Evolutionary conservation across 2,797 vertebrate genomes (phyloP), one percentile per base, ranked within the genome.

Genomic region (Gymnocypris eckloni): DNA sequence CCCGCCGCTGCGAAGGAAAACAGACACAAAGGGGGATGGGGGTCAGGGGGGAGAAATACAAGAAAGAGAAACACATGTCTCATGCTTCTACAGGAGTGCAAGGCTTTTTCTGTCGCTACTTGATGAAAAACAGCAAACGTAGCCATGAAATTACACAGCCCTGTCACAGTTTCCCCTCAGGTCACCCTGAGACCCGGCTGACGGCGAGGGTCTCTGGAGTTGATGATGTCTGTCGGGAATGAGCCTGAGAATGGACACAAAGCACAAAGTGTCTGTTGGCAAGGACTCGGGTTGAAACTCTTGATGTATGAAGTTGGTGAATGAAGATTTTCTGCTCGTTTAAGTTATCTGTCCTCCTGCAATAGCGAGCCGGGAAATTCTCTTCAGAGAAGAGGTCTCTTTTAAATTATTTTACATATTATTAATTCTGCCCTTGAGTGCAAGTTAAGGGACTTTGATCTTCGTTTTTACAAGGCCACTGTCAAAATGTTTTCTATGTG

Each of bases 401-500:
- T 78, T 71, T 61, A 71, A 81, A 71, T 79, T 37, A 70, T 79
- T 79, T 85, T 39, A 79, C 66, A 85, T 37, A 79, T 84, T 79
- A 59, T 79, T 79, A 79, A 79, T 71, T 85, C 66, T 61, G 66
- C 83, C 83, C 25, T 71, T 85, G 66, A 70, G 64, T 85, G 76
- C 20, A 71, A 61, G 64, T 85, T 70, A 56, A 79, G 18, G 39
- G 37, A 56, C 79, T 81, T 82, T 88, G 66, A 86, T 67, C 83
- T 83, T 91, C 91, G 77, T 61, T 88, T 86, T 90, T 87, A 81
- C 87, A 9, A n/a, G 88, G 85, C 91, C 90, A 25, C 37, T 54
- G n/a, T 71, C 59, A 43, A 2, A 20, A 33, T 28, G n/a, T 41
- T 41, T 52, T 48, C n/a, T 70, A 52, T 86, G 25, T 6, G 22